Percentiles rank a stretch among this genome's conserved stretches.
These are phyloP conservation scores for Orthonevra nobilis DNA, from an alignment of 2,888 invertebrate genomes.

Conservation along the genomic window DNA sequence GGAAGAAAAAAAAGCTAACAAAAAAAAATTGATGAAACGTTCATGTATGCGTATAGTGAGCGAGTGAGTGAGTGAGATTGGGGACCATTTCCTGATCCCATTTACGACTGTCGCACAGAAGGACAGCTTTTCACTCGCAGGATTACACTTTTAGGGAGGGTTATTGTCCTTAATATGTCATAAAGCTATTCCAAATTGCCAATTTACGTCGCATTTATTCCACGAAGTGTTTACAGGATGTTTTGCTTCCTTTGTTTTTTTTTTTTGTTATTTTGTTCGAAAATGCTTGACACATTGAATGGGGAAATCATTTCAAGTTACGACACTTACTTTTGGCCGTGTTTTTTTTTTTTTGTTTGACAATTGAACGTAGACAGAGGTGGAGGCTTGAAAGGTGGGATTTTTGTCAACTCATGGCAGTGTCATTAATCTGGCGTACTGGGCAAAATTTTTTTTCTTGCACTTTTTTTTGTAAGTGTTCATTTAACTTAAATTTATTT, in stretches of 20 bases:
- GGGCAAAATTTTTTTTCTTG: neutral
- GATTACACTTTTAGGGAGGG: constrained; percentile 61
- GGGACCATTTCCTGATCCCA: constrained; percentile 46
- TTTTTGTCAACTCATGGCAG: constrained; percentile 27
- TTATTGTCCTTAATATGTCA: constrained; percentile 71
- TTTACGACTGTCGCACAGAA: constrained; percentile 60
- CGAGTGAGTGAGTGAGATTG: too few species aligned
- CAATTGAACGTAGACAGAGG: constrained; percentile 5
- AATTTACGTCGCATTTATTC: constrained; percentile 70
- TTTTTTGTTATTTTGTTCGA: too few species aligned
- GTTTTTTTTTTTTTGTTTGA: too few species aligned
- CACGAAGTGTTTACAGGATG: constrained; percentile 69
- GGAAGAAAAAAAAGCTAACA: neutral
- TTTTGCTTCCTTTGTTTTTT: constrained; percentile 32
- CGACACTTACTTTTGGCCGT: constrained; percentile 15
- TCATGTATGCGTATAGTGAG: constrained; percentile 36
- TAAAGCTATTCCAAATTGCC: constrained; percentile 69
- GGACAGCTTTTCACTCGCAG: constrained; percentile 20
- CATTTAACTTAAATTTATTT: too few species aligned
- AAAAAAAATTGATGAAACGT: constrained; percentile 21
- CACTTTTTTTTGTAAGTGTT: constrained; percentile 1
- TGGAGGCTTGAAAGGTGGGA: neutral
- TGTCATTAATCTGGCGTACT: constrained; percentile 30
- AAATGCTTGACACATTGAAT: constrained; percentile 54
- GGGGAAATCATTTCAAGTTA: constrained; percentile 51